Evolutionary conservation across 2,113 vertebrate species (phyloP).

Genomic region (Silurus meridionalis): DNA sequence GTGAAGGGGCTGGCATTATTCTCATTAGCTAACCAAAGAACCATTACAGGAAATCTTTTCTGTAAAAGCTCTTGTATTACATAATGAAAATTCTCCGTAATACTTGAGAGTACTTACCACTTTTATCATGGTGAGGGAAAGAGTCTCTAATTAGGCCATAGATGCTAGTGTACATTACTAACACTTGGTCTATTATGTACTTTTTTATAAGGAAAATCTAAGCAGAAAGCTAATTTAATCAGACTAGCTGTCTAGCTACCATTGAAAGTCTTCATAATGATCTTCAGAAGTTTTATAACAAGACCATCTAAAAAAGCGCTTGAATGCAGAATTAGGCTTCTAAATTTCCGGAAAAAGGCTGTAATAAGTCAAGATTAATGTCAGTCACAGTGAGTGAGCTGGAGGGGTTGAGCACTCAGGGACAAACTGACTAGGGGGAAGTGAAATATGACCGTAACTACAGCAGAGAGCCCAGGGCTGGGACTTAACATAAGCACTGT

Average conservation of each 20-base stretch:
- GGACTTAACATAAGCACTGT: conserved; percentile 54
- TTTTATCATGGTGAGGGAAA: neutral
- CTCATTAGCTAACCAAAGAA: neutral
- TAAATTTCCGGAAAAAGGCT: conserved; percentile 9
- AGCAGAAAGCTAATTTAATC: neutral
- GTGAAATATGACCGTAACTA: conserved; percentile 52
- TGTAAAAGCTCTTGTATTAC: neutral
- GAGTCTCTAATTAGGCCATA: neutral
- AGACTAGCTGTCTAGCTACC: neutral
- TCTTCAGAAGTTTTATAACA: neutral
- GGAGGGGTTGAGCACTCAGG: conserved; percentile 35
- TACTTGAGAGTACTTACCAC: neutral
- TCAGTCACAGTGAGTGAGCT: conserved; percentile 45
- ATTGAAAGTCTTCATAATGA: neutral
- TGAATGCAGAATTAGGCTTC: neutral
- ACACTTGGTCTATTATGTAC: neutral
- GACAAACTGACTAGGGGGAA: conserved; percentile 41
- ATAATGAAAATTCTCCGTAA: neutral
- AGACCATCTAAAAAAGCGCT: neutral
- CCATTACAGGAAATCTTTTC: neutral
- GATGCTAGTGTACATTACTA: neutral
- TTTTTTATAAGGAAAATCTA: neutral
- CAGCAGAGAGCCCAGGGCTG: conserved; percentile 38
- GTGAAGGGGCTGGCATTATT: neutral
- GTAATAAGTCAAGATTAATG: conserved; percentile 50